A percentile compares a stretch with the other conserved stretches of the same genome.
Conservation (phyloP, 2,113 vertebrate genomes). For the Oryzias melastigma region DNA sequence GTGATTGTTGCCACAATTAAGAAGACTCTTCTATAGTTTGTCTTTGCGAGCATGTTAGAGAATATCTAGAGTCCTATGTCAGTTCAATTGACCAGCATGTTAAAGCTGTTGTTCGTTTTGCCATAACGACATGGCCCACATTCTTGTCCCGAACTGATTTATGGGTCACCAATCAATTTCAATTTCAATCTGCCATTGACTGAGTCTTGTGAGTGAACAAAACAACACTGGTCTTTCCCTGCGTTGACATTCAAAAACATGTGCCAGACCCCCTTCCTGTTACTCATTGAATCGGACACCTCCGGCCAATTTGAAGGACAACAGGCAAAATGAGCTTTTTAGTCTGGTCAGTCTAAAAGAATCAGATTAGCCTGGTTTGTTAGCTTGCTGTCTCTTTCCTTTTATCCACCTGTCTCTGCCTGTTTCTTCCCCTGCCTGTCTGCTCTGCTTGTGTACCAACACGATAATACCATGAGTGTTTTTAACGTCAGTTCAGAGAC, state of each 20-base stretch:
- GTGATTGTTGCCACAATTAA: background rate
- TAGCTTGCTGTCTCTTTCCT: conserved; percentile 11
- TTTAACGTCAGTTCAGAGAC: conserved; percentile 51
- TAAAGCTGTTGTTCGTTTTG: conserved; percentile 14
- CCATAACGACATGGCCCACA: conserved; percentile 23
- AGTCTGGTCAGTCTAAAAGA: conserved; percentile 66
- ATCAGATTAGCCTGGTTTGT: conserved; percentile 70
- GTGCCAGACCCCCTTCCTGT: conserved; percentile 48
- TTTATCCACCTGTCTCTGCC: conserved; percentile 12
- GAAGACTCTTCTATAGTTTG: background rate
- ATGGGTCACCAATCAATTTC: conserved; percentile 73
- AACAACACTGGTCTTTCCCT: conserved; percentile 62
- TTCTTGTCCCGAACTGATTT: conserved; percentile 53
- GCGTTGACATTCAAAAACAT: conserved; percentile 64
- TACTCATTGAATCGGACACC: conserved; percentile 39
- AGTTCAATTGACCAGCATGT: conserved; percentile 12
- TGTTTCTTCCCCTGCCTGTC: conserved; percentile 12
- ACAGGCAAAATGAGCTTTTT: conserved; percentile 69
- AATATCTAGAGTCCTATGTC: conserved; percentile 13
- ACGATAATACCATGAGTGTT: conserved; percentile 55
- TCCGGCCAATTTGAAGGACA: conserved; percentile 67
- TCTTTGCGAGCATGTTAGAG: conserved; percentile 8
- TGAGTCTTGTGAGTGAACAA: conserved; percentile 42
- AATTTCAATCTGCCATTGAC: conserved; percentile 73
- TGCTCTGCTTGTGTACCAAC: conserved; percentile 21